phyloP scores from a whole-genome alignment of 2,888 invertebrate genomes.

The Melinopterus prodromus region DNA sequence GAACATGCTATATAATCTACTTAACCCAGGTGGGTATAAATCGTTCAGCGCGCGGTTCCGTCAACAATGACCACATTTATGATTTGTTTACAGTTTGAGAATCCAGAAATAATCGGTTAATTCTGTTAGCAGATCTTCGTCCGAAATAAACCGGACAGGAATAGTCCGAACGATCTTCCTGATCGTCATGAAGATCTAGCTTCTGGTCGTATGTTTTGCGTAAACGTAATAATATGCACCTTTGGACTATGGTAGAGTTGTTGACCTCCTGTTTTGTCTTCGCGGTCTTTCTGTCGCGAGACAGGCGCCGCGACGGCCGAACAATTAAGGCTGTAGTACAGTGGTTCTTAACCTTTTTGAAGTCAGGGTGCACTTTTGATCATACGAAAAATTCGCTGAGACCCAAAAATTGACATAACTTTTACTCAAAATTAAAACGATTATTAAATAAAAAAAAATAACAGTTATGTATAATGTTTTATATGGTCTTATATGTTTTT shows the following conservation, averaged over 20 bases:
- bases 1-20: not conserved
- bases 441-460: too few relatives aligned
- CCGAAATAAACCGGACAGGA: not conserved
- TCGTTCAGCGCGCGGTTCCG: not conserved
- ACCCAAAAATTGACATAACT: too few relatives aligned
- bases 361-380: too few relatives aligned
- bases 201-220: not conserved
- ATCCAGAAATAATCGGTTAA: not conserved
- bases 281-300: not conserved
- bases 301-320: not conserved
- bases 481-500: too few relatives aligned
- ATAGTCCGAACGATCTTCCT: not conserved
- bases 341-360: too few relatives aligned
- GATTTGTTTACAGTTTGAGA: not conserved
- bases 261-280: not conserved
- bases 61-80: not conserved
- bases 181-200: not conserved
- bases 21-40: not conserved
- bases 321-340: not conserved
- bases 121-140: not conserved
- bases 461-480: too few relatives aligned
- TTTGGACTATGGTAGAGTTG: not conserved
- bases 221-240: not conserved
- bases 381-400: too few relatives aligned
- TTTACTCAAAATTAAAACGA: too few relatives aligned